phyloP scores from a whole-genome alignment of 2,888 invertebrate species.

The Rhamnusium bicolor region DNA sequence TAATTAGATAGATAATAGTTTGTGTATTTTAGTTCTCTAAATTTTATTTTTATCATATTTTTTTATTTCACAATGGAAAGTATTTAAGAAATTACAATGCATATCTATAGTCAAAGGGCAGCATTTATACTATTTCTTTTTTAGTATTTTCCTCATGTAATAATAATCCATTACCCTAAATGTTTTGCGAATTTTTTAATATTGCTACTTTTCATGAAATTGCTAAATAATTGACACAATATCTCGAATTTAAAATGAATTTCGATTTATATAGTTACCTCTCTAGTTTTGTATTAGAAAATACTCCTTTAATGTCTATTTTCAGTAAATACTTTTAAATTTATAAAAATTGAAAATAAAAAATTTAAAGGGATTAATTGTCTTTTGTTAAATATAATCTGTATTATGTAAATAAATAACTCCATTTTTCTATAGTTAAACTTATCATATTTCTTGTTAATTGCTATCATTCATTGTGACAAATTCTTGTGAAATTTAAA shows the following conservation, averaged over 20 bases:
- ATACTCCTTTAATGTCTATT: neutral
- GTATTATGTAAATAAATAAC: neutral
- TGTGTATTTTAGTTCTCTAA: no score
- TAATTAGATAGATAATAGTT: no score
- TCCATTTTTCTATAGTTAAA: neutral
- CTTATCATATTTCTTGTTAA: neutral
- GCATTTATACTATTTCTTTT: neutral
- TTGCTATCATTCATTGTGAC: neutral
- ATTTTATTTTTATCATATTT: no score
- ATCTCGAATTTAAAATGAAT: neutral
- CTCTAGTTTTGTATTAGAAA: neutral
- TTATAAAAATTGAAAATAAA: no score
- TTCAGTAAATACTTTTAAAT: neutral
- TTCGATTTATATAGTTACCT: neutral
- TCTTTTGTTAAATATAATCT: neutral
- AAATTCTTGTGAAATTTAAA: neutral
- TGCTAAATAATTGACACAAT: neutral
- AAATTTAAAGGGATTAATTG: neutral
- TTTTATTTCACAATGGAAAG: no score
- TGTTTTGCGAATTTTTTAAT: neutral
- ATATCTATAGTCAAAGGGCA: neutral
- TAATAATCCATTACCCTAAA: neutral
- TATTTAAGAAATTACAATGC: neutral
- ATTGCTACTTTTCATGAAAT: neutral
- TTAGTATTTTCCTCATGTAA: neutral